A percentile compares a stretch with the other conserved stretches of the same genome.
Conservation (phyloP, 1,140 invertebrate species). For the Globodera rostochiensis region DNA sequence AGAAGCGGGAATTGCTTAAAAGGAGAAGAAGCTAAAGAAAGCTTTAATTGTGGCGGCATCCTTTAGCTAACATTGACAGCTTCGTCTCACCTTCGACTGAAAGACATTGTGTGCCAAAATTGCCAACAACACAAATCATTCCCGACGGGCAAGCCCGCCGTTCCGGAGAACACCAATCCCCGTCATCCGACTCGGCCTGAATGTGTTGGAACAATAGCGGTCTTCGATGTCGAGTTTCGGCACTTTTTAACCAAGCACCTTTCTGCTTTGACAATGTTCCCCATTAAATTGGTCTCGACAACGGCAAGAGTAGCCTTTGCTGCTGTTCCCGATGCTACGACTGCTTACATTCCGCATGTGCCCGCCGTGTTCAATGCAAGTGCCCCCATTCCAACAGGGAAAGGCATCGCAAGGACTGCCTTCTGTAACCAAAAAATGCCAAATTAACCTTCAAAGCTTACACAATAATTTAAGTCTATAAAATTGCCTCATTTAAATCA, state of each 20-base stretch:
- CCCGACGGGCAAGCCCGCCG: neutral
- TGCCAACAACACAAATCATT: slow-evolving; percentile 2
- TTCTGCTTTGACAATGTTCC: slow-evolving; percentile 21
- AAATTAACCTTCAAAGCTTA: neutral
- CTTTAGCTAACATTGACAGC: neutral
- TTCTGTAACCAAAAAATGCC: neutral
- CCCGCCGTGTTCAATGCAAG: slow-evolving; percentile 14
- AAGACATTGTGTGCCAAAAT: neutral
- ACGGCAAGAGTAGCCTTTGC: slow-evolving; percentile 12
- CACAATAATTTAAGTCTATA: neutral
- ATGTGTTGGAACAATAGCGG: neutral
- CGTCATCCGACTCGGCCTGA: neutral
- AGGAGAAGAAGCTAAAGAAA: neutral
- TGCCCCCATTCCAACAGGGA: slow-evolving; percentile 31
- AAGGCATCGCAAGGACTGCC: slow-evolving; percentile 33
- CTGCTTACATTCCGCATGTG: neutral
- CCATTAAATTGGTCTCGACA: slow-evolving; percentile 13
- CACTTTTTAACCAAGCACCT: neutral
- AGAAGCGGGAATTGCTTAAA: neutral
- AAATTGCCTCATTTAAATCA: neutral
- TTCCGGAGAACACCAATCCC: neutral
- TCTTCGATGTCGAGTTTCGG: too few relatives aligned
- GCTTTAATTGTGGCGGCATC: neutral
- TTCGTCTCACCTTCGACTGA: neutral
- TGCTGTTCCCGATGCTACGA: neutral